phyloP scores from a whole-genome alignment of 2,113 vertebrate genomes.

The Ctenodactylus gundi region DNA sequence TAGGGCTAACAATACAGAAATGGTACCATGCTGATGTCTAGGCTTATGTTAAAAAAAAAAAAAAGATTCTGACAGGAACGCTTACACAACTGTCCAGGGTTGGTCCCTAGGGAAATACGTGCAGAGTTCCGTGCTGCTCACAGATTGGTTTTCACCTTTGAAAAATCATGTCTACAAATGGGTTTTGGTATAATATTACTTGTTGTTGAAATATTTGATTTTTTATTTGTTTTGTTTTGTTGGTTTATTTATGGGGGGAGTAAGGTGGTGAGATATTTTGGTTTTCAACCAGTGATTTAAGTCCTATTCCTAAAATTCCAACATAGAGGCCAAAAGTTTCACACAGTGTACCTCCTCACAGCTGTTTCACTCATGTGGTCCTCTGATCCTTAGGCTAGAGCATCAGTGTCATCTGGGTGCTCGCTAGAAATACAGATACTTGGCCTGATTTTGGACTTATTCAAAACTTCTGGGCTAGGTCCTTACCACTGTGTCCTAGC shows the following conservation, averaged over 20 bases:
- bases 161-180: constrained; percentile 1
- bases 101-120: constrained; percentile 58
- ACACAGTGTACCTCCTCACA: too few relatives aligned
- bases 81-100: constrained; percentile 19
- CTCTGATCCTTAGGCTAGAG: not conserved
- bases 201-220: not conserved
- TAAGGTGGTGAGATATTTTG: not conserved
- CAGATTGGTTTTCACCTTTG: constrained; percentile 55
- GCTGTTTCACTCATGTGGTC: not conserved
- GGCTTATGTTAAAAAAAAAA: constrained; percentile 37
- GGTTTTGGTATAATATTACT: not conserved
- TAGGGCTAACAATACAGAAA: not conserved
- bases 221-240: not conserved
- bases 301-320: not conserved
- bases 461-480: not conserved
- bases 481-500: not conserved
- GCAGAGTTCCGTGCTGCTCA: constrained; percentile 33
- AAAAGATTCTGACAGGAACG: constrained; percentile 28
- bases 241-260: not conserved
- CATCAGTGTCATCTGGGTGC: not conserved
- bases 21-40: not conserved
- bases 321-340: not conserved
- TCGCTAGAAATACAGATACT: not conserved
- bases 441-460: not conserved
- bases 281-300: not conserved